Evolutionary conservation across 1,140 invertebrate genomes (phyloP).

Genomic region (Nautilus pompilius): DNA sequence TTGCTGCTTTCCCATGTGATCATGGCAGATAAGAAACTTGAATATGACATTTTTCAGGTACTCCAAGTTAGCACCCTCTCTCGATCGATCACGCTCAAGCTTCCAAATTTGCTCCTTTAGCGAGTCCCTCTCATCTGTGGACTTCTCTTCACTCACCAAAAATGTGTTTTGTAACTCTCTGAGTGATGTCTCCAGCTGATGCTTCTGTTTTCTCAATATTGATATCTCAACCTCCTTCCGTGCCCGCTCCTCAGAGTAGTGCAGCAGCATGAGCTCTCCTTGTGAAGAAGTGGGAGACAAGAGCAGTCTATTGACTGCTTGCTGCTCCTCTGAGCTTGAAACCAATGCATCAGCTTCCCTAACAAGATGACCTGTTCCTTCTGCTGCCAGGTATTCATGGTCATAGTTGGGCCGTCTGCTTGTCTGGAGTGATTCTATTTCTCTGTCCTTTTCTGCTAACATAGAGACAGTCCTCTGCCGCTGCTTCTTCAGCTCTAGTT

Average conservation of each 20-base stretch:
- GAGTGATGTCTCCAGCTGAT: constrained; percentile 67
- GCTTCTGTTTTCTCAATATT: constrained; percentile 69
- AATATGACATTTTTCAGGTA: constrained; percentile 88
- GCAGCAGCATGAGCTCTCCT: constrained; percentile 66
- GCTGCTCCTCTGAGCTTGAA: constrained; percentile 31
- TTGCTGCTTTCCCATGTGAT: constrained; percentile 68
- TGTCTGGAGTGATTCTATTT: constrained; percentile 66
- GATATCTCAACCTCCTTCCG: constrained; percentile 77
- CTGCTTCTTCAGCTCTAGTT: constrained; percentile 75
- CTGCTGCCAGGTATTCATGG: background rate
- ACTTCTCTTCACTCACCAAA: constrained; percentile 61
- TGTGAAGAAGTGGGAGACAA: constrained; percentile 26
- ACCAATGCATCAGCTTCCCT: constrained; percentile 1
- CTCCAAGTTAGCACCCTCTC: constrained; percentile 82
- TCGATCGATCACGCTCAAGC: constrained; percentile 70
- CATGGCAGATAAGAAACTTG: constrained; percentile 71
- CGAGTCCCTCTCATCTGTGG: constrained; percentile 61
- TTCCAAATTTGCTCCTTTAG: constrained; percentile 62
- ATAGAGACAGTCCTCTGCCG: constrained; percentile 72
- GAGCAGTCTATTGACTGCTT: constrained; percentile 37
- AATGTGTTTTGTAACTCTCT: constrained; percentile 65
- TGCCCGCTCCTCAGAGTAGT: constrained; percentile 80
- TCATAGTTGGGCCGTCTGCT: background rate
- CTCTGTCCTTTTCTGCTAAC: constrained; percentile 76
- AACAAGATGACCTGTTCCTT: background rate